Evolutionary conservation across 2,797 vertebrate genomes (phyloP).

Genomic region (Florisuga fusca): DNA sequence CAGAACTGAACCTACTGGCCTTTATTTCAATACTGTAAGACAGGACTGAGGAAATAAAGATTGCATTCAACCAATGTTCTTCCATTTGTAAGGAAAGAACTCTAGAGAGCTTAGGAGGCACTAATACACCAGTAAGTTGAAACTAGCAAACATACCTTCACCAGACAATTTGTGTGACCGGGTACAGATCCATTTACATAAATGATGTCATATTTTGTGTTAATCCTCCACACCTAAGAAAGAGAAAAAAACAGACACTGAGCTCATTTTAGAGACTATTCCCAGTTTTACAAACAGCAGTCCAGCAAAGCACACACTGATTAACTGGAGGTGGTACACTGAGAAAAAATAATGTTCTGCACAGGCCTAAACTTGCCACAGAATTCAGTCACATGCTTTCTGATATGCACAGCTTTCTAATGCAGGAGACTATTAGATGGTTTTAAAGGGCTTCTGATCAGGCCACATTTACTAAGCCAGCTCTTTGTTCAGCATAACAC

Average conservation of each 20-base stretch:
- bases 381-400: background rate
- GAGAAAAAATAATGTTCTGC: background rate
- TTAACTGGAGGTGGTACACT: background rate
- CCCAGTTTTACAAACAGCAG: background rate
- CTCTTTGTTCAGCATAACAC: background rate
- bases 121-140: background rate
- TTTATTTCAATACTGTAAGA: background rate
- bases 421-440: background rate
- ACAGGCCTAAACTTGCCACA: background rate
- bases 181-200: conserved; percentile 93
- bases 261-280: background rate
- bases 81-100: background rate
- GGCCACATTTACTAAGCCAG: background rate
- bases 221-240: conserved; percentile 93
- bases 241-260: background rate
- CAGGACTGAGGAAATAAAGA: background rate
- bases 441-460: background rate
- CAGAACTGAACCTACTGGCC: background rate
- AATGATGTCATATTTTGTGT: conserved; percentile 90
- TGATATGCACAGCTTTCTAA: background rate
- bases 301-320: background rate
- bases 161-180: conserved; percentile 91
- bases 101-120: background rate
- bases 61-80: background rate
- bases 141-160: conserved; percentile 85